Base-by-base conservation (phyloP, 2,888 invertebrate species). In the Dolichopus griseipennis region DNA sequence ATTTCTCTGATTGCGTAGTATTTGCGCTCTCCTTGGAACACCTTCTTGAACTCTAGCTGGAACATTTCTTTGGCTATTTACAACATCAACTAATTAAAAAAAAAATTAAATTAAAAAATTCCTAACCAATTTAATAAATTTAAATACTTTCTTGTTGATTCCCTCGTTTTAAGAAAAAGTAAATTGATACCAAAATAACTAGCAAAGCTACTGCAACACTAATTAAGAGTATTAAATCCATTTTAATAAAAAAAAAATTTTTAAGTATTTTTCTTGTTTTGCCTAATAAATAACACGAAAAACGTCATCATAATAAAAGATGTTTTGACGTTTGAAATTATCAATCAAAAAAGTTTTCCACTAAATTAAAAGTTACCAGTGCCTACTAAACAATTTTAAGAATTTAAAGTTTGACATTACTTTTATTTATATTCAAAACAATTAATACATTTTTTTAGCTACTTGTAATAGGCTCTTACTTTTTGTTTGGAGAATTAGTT, bases 1-100 rank as follows among this genome's bases (percentile, higher is more conserved):
- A 72, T 79, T 77, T 66, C 91, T 85, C 75, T 89, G 87, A 79
- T 90, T 90, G 71, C 92, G 85, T 6, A 88, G 88, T 43, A 89
- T 88, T 75, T 89, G 90, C 0, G 89, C 90, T 75, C 91, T 84
- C 66, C 90, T 84, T 22, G 87, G 87, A 0, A 84, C 85, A 65
- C 86, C 86, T 77, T 86, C 85, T 72, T 77, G 78, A n/a, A 66
- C 68, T 21, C 77, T 74, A 37, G 75, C 79, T 41, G 81, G 77
- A 72, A 74, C 76, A 68, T 72, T 75, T 74, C 72, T 72, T 22
- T 70, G 71, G 12, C 68, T 72, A 66, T 69, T 75, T 70, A 68
- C 72, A 72, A 67, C n/a, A n/a, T n/a, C 65, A 34, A 70, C 67
- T 15, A 73, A 70, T 67, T 15, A 73, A 62, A 15, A 63, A 8